A percentile compares a stretch with the other conserved stretches of the same genome.
These are phyloP conservation scores for Crypturellus tataupa DNA, from an alignment of 2,797 vertebrate genomes.

Conservation along the genomic window DNA sequence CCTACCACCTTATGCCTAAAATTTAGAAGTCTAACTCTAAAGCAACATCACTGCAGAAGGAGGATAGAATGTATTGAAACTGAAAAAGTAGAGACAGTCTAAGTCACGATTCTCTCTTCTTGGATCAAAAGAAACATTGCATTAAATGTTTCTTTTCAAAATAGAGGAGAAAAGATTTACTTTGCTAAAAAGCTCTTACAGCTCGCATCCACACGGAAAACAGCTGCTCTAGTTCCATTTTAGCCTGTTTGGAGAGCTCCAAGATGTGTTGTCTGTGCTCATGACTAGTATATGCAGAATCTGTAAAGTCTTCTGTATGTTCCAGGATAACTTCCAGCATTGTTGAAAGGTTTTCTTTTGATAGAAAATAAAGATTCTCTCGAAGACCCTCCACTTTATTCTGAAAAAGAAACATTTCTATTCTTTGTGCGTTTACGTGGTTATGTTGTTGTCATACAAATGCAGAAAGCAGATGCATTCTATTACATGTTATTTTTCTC, in stretches of 20 bases:
- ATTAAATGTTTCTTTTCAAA: conserved; percentile 37
- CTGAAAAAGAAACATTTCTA: conserved; percentile 75
- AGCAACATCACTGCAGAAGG: not conserved
- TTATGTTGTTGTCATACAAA: not conserved
- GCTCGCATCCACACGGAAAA: conserved; percentile 89
- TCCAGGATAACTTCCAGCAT: conserved; percentile 92
- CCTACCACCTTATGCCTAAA: not conserved
- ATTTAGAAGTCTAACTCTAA: not conserved
- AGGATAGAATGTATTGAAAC: not conserved
- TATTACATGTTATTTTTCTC: not conserved
- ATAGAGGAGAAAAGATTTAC: conserved; percentile 72
- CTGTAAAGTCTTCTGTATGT: conserved; percentile 96
- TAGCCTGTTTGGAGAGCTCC: conserved; percentile 88
- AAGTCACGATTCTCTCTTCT: not conserved
- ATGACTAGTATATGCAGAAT: conserved; percentile 97
- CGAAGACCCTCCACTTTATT: conserved; percentile 90
- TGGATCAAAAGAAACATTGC: conserved; percentile 4
- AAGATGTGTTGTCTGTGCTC: conserved; percentile 95
- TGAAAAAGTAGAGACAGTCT: conserved; percentile 7
- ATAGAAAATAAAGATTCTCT: conserved; percentile 88
- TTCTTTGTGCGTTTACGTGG: not conserved
- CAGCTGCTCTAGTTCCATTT: conserved; percentile 92
- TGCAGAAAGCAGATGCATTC: not conserved
- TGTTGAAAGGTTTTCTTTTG: conserved; percentile 87
- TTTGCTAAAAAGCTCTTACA: conserved; percentile 84